phyloP scores from a whole-genome alignment of 2,113 vertebrate species.

The Gallinago paraguaiae region DNA sequence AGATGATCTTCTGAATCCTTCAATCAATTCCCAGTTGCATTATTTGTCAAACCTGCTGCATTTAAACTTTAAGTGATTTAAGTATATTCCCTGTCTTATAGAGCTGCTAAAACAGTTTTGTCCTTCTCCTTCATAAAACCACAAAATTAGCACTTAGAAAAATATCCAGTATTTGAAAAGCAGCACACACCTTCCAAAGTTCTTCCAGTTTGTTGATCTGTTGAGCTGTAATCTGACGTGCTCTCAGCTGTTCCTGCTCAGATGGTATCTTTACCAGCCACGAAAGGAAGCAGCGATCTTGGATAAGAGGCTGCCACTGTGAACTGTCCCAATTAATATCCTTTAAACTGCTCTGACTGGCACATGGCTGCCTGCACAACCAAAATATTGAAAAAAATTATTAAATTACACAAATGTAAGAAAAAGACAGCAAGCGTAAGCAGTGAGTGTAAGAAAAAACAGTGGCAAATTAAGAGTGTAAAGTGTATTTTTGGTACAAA shows the following conservation, averaged over 20 bases:
- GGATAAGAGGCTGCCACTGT: slow-evolving; percentile 98
- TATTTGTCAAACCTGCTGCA: not conserved
- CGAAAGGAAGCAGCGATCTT: slow-evolving; percentile 96
- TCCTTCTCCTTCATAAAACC: not conserved
- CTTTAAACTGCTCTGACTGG: slow-evolving; percentile 98
- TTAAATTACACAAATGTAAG: not conserved
- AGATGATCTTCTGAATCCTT: not conserved
- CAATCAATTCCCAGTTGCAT: not conserved
- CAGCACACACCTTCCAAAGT: slow-evolving; percentile 91
- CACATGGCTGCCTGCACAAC: slow-evolving; percentile 90
- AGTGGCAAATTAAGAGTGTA: not conserved
- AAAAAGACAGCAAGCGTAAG: too few relatives aligned
- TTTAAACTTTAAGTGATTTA: not conserved
- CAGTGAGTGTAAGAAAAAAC: not conserved
- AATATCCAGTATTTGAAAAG: not conserved
- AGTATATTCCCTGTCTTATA: not conserved
- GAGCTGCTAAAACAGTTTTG: not conserved
- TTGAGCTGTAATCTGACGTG: slow-evolving; percentile 95
- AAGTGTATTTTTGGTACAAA: not conserved
- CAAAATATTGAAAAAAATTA: not conserved
- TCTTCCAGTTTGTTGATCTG: slow-evolving; percentile 99
- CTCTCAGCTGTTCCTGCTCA: slow-evolving; percentile 94
- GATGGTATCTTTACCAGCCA: slow-evolving; percentile 99
- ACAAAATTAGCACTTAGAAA: not conserved
- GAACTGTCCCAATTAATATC: slow-evolving; percentile 99